Evolutionary conservation across 2,888 invertebrate species (phyloP).

Genomic region (Pardosa pseudoannulata): DNA sequence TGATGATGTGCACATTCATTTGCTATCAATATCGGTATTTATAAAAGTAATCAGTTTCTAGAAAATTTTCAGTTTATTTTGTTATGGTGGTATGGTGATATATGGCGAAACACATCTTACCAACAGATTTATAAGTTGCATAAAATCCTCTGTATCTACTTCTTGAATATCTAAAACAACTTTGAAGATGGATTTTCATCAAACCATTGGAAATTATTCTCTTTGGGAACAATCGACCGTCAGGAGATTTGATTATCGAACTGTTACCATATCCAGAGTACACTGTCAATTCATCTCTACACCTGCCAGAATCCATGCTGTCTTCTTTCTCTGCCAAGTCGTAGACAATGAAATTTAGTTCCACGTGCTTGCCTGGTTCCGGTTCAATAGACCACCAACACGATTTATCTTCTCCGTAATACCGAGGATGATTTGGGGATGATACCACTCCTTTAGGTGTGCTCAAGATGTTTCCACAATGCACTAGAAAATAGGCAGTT

Average conservation of each 20-base stretch:
- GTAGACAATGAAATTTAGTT: constrained; percentile 74
- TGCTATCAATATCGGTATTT: no score
- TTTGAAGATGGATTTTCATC: constrained; percentile 74
- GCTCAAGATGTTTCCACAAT: constrained; percentile 71
- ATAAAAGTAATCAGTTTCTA: no score
- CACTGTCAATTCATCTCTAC: constrained; percentile 73
- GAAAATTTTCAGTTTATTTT: no score
- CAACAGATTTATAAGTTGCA: constrained; percentile 74
- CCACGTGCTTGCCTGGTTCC: constrained; percentile 74
- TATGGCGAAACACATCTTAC: no score
- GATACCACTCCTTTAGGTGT: constrained; percentile 68
- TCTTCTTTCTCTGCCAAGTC: constrained; percentile 74
- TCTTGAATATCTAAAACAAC: constrained; percentile 75
- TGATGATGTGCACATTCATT: no score
- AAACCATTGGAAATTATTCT: constrained; percentile 75
- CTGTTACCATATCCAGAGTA: constrained; percentile 64
- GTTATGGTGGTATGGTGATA: no score
- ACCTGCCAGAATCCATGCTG: constrained; percentile 64
- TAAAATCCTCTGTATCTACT: constrained; percentile 75
- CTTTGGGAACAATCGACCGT: constrained; percentile 74
- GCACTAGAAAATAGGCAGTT: no score
- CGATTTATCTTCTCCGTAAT: constrained; percentile 75
- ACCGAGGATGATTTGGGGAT: constrained; percentile 75
- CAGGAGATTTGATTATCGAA: constrained; percentile 71
- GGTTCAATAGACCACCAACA: constrained; percentile 75